Conservation (phyloP, 2,888 invertebrate genomes). For the Netelia inedita region DNA sequence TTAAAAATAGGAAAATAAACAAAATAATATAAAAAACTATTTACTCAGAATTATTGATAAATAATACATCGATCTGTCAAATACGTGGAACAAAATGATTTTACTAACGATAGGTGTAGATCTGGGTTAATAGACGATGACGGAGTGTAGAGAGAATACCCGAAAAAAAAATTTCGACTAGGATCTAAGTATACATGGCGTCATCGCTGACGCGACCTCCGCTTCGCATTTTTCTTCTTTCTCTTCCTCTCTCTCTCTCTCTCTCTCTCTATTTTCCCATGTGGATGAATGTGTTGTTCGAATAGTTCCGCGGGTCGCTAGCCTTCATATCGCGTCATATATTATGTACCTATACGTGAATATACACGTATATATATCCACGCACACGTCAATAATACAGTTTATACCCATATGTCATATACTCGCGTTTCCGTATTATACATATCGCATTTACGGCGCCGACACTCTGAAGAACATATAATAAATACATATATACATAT, state of each 20-base stretch:
- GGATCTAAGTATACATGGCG: neutral
- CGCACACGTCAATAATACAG: neutral
- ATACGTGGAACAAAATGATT: too few species aligned
- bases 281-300: conserved; percentile 27
- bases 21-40: too few species aligned
- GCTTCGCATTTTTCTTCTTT: conserved; percentile 9
- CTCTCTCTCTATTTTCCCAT: conserved; percentile 12
- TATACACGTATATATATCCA: neutral
- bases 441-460: too few species aligned
- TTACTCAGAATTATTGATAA: too few species aligned
- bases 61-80: too few species aligned
- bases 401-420: too few species aligned
- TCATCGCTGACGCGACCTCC: conserved; percentile 9
- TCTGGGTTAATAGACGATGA: conserved; percentile 22
- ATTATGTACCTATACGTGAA: conserved; percentile 4
- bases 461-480: too few species aligned
- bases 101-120: neutral
- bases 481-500: too few species aligned
- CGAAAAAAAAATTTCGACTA: conserved; percentile 24
- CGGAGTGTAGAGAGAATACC: neutral
- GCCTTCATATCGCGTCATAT: conserved; percentile 29
- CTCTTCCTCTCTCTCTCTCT: conserved; percentile 6
- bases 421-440: too few species aligned
- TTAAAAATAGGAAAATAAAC: too few species aligned
- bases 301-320: conserved; percentile 54